Base-by-base conservation (phyloP, 2,797 vertebrate genomes). In the Poecilia velifera region DNA sequence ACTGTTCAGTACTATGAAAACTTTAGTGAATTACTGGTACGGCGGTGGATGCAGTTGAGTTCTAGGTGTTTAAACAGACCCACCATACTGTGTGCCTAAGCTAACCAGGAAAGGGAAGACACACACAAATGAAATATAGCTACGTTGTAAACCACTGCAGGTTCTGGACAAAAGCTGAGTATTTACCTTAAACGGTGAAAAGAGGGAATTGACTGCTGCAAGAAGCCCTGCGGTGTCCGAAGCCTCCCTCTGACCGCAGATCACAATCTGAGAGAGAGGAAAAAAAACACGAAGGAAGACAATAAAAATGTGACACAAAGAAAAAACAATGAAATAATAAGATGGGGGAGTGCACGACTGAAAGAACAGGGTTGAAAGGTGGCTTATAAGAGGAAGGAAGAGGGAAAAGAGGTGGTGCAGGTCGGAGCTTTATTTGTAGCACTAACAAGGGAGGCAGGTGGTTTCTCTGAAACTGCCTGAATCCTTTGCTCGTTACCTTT, bases 181-280 rank as follows among this genome's bases (percentile, higher is more conserved):
- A 76, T 89, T 92, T 94, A 98, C 98, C 97, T 98, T 98, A 86
- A 97, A 96, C 9, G 97, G 98, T 57, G 96, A 83, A 84, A 97
- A 98, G 73, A 97, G 74, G 0, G 97, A 96, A 88, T 86, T 95
- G 83, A 97, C 93, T 0, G 96, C 95, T 77, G 87, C 91, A 51
- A 98, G 85, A 84, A 99, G 94, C 80, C 93, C 93, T 20, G 90
- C 88, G 2, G 97, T 98, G 90, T 98, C 97, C 36, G 95, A 93
- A 79, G 95, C 94, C 73, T 96, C 95, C 45, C 93, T 96, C 85
- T 96, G 94, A 49, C 98, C 97, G 80, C 97, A 97, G 92, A 99
- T 95, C 83, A 98, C 91, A 0, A 99, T 96, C 98, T 99, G 34
- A 43, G 82, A 77, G 68, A 73, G 72, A 46, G 72, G 5, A 73